These are phyloP conservation scores for Oxyura jamaicensis DNA, from an alignment of 2,113 vertebrate species.

Conservation along the genomic window DNA sequence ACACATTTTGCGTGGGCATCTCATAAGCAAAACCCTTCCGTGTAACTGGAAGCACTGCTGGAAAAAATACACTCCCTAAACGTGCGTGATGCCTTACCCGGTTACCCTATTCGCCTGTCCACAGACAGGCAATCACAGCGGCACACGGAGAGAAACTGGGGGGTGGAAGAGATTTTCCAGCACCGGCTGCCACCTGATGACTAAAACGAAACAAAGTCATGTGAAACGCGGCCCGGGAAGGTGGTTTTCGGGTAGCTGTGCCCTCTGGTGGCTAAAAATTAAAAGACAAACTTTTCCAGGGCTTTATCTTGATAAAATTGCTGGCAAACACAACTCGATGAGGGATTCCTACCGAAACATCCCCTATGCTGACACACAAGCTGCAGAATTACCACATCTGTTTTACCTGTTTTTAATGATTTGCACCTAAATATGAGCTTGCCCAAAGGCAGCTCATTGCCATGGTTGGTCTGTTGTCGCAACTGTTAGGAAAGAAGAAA, in stretches of 20 bases:
- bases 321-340: neutral
- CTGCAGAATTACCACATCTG: neutral
- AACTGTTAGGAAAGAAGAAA: too few relatives aligned
- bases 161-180: neutral
- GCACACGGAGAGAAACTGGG: neutral
- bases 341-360: neutral
- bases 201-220: neutral
- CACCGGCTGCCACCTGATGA: neutral
- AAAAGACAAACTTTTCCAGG: neutral
- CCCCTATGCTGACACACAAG: accelerated
- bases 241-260: neutral
- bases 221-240: too few relatives aligned
- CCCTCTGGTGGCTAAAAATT: neutral
- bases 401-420: too few relatives aligned
- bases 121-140: neutral
- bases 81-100: neutral
- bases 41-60: neutral
- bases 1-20: neutral
- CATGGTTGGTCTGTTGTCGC: neutral
- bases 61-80: neutral
- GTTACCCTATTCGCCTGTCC: neutral
- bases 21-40: neutral
- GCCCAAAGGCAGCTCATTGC: neutral
- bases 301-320: neutral
- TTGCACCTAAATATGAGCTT: neutral